These are phyloP conservation scores for Gnathonemus echidnorhynchus DNA, from an alignment of 2,113 vertebrate genomes.

Conservation along the genomic window DNA sequence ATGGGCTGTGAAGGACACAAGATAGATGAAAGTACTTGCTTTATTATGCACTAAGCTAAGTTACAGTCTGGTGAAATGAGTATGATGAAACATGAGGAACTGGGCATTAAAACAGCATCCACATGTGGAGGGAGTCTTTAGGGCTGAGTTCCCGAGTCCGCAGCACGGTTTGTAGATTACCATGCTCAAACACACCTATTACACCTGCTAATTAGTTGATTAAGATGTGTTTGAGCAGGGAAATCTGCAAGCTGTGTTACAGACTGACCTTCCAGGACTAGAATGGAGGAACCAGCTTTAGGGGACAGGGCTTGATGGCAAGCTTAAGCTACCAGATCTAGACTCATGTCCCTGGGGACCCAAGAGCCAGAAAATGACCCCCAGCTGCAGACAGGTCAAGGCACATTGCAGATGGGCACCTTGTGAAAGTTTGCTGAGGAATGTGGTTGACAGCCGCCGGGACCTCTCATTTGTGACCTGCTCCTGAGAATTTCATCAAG, in stretches of 20 bases:
- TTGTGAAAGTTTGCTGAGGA: constrained; percentile 1
- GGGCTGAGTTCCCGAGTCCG: not conserved
- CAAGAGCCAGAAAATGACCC: not conserved
- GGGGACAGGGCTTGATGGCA: not conserved
- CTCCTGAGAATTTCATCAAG: not conserved
- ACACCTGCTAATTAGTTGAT: not conserved
- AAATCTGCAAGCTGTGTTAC: not conserved
- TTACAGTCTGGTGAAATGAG: not conserved
- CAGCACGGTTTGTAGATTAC: not conserved
- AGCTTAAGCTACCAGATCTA: not conserved
- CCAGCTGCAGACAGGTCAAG: not conserved
- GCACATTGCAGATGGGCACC: not conserved
- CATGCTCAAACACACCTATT: not conserved
- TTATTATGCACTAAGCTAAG: not conserved
- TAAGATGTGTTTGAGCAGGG: not conserved
- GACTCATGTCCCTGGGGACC: not conserved
- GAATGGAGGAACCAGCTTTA: not conserved
- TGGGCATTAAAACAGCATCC: not conserved
- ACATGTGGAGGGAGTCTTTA: not conserved
- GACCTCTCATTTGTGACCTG: not conserved
- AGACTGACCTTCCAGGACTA: not conserved
- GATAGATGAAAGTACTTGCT: not conserved
- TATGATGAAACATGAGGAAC: not conserved
- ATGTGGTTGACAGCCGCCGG: not conserved
- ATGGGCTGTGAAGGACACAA: not conserved